Evolutionary conservation across 1,140 invertebrate species (phyloP).

Genomic region (Aphidius ervi): DNA sequence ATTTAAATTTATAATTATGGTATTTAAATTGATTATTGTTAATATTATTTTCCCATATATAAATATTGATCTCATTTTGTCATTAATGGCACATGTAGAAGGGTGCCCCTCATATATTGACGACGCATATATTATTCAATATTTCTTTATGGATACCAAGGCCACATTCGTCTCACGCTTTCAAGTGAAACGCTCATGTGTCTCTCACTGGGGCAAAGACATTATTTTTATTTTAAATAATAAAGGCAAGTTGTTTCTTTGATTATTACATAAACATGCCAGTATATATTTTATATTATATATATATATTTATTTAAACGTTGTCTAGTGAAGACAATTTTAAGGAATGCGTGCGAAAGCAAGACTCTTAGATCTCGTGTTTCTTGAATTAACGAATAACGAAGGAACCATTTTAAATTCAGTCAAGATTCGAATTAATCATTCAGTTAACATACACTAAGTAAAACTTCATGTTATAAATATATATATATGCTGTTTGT

Average conservation of each 20-base stretch:
- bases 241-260: neutral
- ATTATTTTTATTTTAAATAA: neutral
- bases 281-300: neutral
- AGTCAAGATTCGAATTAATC: constrained; percentile 26
- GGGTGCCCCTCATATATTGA: no score
- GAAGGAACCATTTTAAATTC: constrained; percentile 25
- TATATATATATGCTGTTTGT: no score
- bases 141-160: constrained; percentile 10
- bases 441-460: no score
- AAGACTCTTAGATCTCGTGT: constrained; percentile 17
- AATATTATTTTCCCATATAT: no score
- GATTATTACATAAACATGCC: constrained; percentile 7
- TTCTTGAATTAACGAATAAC: constrained; percentile 26
- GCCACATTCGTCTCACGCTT: constrained; percentile 25
- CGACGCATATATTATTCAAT: no score
- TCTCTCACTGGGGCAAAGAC: neutral
- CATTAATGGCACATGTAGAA: no score
- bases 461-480: no score
- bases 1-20: no score
- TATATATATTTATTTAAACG: neutral
- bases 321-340: neutral
- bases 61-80: no score
- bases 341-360: constrained; percentile 6
- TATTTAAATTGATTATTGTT: no score
- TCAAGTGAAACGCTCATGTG: constrained; percentile 7